Base-by-base conservation (phyloP, 2,797 vertebrate species). In the Catharus ustulatus region DNA sequence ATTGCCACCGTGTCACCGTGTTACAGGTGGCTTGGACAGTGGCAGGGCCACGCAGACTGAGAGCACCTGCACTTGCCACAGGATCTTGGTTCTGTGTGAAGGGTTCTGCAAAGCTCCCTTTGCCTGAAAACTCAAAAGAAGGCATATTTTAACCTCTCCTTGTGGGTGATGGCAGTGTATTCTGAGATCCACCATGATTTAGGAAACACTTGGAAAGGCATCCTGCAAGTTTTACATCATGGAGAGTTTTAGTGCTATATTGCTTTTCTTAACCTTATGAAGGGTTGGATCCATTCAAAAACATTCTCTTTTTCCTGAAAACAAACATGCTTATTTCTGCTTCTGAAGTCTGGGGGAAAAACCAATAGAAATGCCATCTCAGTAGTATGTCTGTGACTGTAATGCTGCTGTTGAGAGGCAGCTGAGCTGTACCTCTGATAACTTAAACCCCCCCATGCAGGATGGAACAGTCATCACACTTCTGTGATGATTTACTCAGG, bases 21-120 rank as follows among this genome's bases (percentile, higher is more conserved):
- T 62, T 57, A 23, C 29, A 75, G 17, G 30, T 38, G 36, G 9
- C 42, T 74, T 3, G 1, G 61, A 27, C 3, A 1, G 19, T 40
- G 13, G 38, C 6, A 43, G 24, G 12, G 9, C 29, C 34, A 15
- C 0, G 0, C 2, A 48, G 12, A 13, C 9, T 52, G 45, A 72
- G 27, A 43, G 22, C 40, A 67, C 10, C 26, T n/a, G 49, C 58
- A 5, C 58, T 66, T 76, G 30, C 18, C 3, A 1, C 43, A 43
- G 49, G 40, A 68, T 11, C 24, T 34, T 83, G n/a, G 32, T 32
- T 13, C n/a, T 14, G 5, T 3, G 8, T 8, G 9, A 59, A 52
- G 61, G n/a, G 27, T 7, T 75, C 18, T 32, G 36, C 2, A 20
- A 75, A 66, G 34, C 42, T 69, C 23, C n/a, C 13, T 68, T 86